Evolutionary conservation across 2,113 vertebrate genomes (phyloP).

Genomic region (Arvicanthis niloticus): DNA sequence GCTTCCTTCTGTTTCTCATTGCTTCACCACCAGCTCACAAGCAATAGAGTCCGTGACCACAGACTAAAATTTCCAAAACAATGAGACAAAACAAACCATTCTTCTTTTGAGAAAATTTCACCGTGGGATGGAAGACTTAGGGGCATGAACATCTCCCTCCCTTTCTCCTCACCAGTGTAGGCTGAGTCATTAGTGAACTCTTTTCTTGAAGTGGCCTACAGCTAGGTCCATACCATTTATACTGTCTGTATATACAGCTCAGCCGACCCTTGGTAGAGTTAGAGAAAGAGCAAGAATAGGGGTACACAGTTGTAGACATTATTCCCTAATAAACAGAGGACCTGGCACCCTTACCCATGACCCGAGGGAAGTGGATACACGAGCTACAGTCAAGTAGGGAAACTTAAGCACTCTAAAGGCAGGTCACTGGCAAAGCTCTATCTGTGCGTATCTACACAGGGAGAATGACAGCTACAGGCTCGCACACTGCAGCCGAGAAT

Average conservation of each 20-base stretch:
- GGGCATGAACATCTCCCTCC: not conserved
- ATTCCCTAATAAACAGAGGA: not conserved
- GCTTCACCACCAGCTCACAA: not conserved
- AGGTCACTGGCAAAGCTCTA: not conserved
- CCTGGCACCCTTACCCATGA: not conserved
- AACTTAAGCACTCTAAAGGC: not conserved
- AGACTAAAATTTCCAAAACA: not conserved
- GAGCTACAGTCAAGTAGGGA: not conserved
- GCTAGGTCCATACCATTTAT: not conserved
- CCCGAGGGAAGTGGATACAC: not conserved
- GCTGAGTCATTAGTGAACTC: not conserved
- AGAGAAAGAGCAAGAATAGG: not conserved
- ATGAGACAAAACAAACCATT: not conserved
- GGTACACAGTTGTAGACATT: not conserved
- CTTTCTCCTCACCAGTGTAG: not conserved
- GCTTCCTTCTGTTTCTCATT: too few species aligned
- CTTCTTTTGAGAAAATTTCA: not conserved
- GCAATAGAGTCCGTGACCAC: not conserved
- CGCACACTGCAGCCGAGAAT: not conserved
- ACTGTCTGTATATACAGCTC: not conserved
- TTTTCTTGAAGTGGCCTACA: not conserved
- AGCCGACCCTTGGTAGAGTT: not conserved
- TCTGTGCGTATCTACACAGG: not conserved
- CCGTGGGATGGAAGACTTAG: not conserved
- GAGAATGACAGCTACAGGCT: accelerated